These are phyloP conservation scores for Notodonta ziczac DNA, from an alignment of 2,888 invertebrate genomes.

Conservation along the genomic window DNA sequence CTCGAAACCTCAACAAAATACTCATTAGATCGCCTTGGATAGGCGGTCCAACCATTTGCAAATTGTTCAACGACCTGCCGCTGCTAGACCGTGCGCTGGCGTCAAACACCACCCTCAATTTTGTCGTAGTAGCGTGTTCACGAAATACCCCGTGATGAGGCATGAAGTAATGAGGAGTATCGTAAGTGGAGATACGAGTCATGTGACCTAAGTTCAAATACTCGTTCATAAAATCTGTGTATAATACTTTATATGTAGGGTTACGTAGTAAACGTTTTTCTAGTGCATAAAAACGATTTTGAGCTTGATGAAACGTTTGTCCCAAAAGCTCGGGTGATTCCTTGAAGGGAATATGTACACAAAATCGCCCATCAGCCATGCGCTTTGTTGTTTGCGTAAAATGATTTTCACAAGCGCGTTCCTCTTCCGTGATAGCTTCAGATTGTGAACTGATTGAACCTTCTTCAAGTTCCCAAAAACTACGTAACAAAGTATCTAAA, in stretches of 20 bases:
- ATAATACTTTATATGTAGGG: conserved; percentile 7
- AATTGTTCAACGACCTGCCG: conserved; percentile 6
- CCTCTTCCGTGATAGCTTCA: not conserved
- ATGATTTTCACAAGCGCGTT: not conserved
- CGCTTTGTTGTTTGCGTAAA: not conserved
- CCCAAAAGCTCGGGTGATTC: conserved; percentile 4
- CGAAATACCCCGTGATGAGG: conserved; percentile 11
- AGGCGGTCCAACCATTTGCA: conserved; percentile 8
- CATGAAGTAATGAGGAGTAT: conserved; percentile 4
- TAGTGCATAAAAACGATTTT: conserved; percentile 6
- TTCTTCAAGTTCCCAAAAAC: not conserved
- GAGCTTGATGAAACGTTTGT: not conserved
- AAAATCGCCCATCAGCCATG: not conserved
- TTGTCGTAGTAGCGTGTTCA: conserved; percentile 6
- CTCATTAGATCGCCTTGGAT: conserved; percentile 8
- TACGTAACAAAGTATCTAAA: too few relatives aligned
- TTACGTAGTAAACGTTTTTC: conserved; percentile 9
- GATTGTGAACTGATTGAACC: not conserved
- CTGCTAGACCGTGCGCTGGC: conserved; percentile 7
- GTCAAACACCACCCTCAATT: conserved; percentile 11
- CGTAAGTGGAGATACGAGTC: not conserved
- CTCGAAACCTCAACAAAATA: conserved; percentile 6
- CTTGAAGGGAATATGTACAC: conserved; percentile 9
- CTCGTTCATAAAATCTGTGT: conserved; percentile 6
- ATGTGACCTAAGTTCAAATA: conserved; percentile 6